These are phyloP conservation scores for Lepus americanus DNA, from an alignment of 2,113 vertebrate species.

Conservation along the genomic window DNA sequence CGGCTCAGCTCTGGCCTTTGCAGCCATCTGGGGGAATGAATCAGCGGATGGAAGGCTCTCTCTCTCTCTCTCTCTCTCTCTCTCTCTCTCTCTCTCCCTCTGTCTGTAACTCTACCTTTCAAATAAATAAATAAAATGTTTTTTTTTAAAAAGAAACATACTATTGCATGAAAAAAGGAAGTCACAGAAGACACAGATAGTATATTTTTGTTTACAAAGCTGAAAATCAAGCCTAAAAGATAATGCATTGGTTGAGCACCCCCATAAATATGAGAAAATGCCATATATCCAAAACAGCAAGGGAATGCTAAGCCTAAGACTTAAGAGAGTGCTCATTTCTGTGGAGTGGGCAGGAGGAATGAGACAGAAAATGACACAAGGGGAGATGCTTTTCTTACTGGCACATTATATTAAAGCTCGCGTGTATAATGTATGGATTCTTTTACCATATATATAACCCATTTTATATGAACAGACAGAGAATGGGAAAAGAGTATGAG, in stretches of 20 bases:
- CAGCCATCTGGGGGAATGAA: no score
- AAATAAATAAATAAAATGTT: no score
- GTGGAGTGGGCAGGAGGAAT: background rate
- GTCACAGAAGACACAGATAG: background rate
- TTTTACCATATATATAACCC: constrained; percentile 46
- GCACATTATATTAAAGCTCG: background rate
- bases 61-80: no score
- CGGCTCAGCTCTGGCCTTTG: no score
- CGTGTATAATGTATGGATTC: background rate
- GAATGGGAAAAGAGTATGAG: constrained; percentile 28
- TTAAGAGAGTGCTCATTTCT: constrained; percentile 28
- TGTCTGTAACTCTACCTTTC: no score
- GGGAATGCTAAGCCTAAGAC: constrained; percentile 26
- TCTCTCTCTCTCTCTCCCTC: no score
- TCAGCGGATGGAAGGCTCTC: no score
- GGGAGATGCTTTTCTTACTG: constrained; percentile 22
- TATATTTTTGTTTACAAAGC: constrained; percentile 24
- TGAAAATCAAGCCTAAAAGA: constrained; percentile 52
- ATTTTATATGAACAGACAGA: constrained; percentile 35
- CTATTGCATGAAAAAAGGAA: constrained; percentile 36
- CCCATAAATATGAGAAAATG: background rate
- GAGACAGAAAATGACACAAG: constrained; percentile 41
- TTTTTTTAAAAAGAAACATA: no score
- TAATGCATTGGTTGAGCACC: constrained; percentile 5
- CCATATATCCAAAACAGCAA: constrained; percentile 8